Evolutionary conservation across 2,113 vertebrate genomes (phyloP), one percentile per base, ranked within the genome.

Genomic region (Nothoprocta pentlandii): DNA sequence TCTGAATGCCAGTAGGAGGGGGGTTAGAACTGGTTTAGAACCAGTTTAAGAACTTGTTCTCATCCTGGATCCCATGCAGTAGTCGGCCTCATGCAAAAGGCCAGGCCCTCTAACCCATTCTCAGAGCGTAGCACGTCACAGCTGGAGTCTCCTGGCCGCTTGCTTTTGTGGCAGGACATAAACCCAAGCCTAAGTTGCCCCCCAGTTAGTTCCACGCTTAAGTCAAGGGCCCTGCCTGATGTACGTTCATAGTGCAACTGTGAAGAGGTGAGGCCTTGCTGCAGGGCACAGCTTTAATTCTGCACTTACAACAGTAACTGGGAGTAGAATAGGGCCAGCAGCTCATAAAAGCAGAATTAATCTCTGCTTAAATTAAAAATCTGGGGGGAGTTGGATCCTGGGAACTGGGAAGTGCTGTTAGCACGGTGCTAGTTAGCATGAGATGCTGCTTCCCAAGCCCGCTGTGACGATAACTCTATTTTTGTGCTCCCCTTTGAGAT

Each of bases 331-430:
- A 51, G 19, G 82, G 79, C 76, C 73, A 88, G 32, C 0, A 0
- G 34, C 36, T 68, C 44, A 11, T 1, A 75, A 36, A 80, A 84
- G 20, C 79, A 66, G 73, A 93, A 78, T 73, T 83, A 42, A 69
- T 86, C 64, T 78, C 79, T 95, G 26, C 68, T 93, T 92, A 44
- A 88, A 58, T 34, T 85, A 47, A 89, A 86, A 63, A 93, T 71
- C 4, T 8, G 15, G 25, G 42, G 12, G 6, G 1, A 12, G 19
- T 5, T 2, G 10, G n/a, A 89, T 32, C 17, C n/a, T 94, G 44
- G 53, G 61, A 86, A 34, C 66, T 59, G 23, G 3, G 2, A 83
- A 80, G 63, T 30, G n/a, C 36, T 44, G 56, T 62, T 19, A 78
- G 56, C 51, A 90, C 64, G 75, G 46, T 59, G 59, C 46, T 56